Evolutionary conservation across 2,888 invertebrate species (phyloP), one percentile per base, ranked within the genome.

Genomic region (Idaea dimidiata): DNA sequence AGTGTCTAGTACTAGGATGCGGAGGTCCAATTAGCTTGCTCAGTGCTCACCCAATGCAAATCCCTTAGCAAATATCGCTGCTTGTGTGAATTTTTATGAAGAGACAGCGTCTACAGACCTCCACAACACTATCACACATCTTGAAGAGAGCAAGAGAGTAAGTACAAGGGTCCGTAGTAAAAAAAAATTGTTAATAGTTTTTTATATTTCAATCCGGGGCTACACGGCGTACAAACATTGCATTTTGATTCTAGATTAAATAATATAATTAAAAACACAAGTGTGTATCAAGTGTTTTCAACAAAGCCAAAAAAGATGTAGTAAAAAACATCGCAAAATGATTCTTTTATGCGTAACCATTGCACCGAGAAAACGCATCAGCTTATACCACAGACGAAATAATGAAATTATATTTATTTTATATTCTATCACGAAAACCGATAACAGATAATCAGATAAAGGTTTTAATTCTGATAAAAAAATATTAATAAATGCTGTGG

Each of bases 381-480:
- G 89, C 86, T 90, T 89, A 24, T 24, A 89, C 77, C 63, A 69
- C 55, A 65, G 70, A 62, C 69, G 67, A 78, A 78, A 78, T 79
- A 81, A 77, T 77, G 72, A 72, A 88, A 83, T 87, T 72, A 86
- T 83, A 84, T 83, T 72, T 74, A 72, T 72, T 78, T 76, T 75
- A 70, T 73, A 59, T 65, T 72, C 67, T 66, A 62, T 62, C 68
- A 72, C 43, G 43, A 43, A 74, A 76, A 76, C 77, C 83, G 80
- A 82, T 84, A 82, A 79, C 86, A 88, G 83, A 89, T 91, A 91
- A 93, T 90, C 91, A 91, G 90, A 90, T 91, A 86, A 88, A 82
- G 83, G 84, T 88, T 87, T 91, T 91, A 90, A 91, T 87, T 81
- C 80, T 66, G 70, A 82, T 64, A 71, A 68, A 67, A n/a, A 62